Evolutionary conservation across 1,140 invertebrate genomes (phyloP).

Genomic region (Grapholita molesta): DNA sequence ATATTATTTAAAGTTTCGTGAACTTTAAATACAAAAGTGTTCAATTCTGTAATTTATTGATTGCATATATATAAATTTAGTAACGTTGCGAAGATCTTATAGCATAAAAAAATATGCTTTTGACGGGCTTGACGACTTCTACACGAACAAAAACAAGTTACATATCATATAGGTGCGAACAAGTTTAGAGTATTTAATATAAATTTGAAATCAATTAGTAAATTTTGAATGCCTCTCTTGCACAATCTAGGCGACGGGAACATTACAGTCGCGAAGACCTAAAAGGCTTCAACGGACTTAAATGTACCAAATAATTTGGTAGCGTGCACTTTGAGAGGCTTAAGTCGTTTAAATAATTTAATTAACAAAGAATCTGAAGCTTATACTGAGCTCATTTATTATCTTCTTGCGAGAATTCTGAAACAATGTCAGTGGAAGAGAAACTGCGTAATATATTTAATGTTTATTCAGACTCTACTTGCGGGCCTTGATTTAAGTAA

Average conservation of each 20-base stretch:
- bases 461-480: neutral
- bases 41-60: no score
- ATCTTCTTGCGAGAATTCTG: constrained; percentile 28
- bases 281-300: constrained; percentile 36
- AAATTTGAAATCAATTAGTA: neutral
- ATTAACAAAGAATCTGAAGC: constrained; percentile 44
- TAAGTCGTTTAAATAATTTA: constrained; percentile 47
- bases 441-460: neutral
- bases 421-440: neutral
- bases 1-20: no score
- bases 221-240: neutral
- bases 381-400: constrained; percentile 34
- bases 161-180: no score
- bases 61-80: no score
- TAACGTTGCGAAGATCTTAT: no score
- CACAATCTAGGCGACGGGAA: neutral
- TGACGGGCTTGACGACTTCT: no score
- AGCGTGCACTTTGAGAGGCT: constrained; percentile 41
- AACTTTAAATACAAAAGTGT: no score
- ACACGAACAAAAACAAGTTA: no score
- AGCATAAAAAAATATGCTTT: no score
- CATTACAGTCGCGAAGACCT: constrained; percentile 30
- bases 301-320: constrained; percentile 45
- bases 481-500: neutral
- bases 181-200: no score